Percentiles rank a stretch among this genome's conserved stretches.
Evolutionary conservation across 2,888 invertebrate species (phyloP).

Genomic region (Dryocosmus kuriphilus): DNA sequence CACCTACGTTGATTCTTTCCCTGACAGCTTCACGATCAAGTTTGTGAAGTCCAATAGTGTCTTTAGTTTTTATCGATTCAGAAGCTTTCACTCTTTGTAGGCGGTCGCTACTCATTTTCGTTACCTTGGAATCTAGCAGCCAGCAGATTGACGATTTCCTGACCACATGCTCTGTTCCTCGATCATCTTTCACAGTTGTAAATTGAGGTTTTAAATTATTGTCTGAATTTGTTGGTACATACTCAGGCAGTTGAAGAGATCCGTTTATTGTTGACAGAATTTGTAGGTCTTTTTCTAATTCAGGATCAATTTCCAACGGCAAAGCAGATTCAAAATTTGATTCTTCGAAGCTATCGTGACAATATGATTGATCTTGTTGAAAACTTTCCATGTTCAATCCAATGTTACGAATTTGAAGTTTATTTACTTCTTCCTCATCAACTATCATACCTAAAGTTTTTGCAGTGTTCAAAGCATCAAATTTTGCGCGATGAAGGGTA

Average conservation of each 20-base stretch:
- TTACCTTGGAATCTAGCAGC: no score
- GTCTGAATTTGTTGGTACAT: no score
- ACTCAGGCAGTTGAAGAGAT: no score
- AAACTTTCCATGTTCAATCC: not conserved
- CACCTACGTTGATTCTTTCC: conserved; percentile 41
- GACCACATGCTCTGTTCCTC: no score
- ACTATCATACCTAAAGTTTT: conserved; percentile 23
- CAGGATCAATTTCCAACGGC: not conserved
- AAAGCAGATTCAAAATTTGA: no score
- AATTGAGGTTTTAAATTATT: no score
- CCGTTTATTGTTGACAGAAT: no score
- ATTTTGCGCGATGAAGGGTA: conserved; percentile 28
- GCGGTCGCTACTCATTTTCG: conserved; percentile 42
- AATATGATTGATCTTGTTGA: not conserved
- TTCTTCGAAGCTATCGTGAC: no score
- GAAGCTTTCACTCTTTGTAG: conserved; percentile 25
- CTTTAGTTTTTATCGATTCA: conserved; percentile 22
- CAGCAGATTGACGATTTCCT: no score
- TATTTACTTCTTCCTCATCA: conserved; percentile 17
- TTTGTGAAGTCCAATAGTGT: not conserved
- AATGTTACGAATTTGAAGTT: not conserved
- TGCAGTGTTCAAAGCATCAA: conserved; percentile 8
- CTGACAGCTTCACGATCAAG: not conserved
- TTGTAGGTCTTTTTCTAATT: conserved; percentile 16
- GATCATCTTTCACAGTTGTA: no score